Base-by-base conservation (phyloP, 1,140 invertebrate genomes). In the Portunus trituberculatus region DNA sequence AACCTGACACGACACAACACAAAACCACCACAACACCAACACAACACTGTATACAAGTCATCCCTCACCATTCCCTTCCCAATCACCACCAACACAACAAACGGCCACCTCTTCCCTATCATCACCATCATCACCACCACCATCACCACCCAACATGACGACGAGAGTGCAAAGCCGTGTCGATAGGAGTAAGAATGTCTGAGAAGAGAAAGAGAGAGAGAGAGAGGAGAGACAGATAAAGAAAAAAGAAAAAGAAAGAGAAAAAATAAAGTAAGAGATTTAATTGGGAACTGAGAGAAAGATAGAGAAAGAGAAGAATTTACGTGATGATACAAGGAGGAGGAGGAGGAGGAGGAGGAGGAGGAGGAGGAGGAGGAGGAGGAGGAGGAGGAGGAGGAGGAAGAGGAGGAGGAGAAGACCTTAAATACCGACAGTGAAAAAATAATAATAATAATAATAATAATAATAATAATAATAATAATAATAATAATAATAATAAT, bases 341-440 rank as follows among this genome's bases (percentile, higher is more conserved):
- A 91, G 89, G 48, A 48, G 28, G 89, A 46, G 89, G 39, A 25
- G 48, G 39, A 45, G 89, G 28, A 48, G 48, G 90, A 67, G 16
- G 52, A 52, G 52, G 90, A 91, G 90, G 48, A 52, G 52, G 28
- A 46, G 31, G 39, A 29, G 28, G 31, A 48, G 89, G 28, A 59
- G 28, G 46, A n/a, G 39, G 39, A 39, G 39, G 39, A 59, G 28
- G 31, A 12, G 29, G 31, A 82, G 45, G 29, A 39, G 39, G 39
- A 39, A 6, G 39, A 46, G 89, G 48, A 4, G 7, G 89, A 48
- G 88, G n/a, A 46, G n/a, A 7, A 48, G 88, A n/a, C 7, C 4
- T 31, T 39, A 45, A 46, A n/a, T 31, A 46, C 8, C 12, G 52
- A 59, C 10, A 1, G 3, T 16, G 20, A 59, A 12, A 59, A 59